Base-by-base conservation (phyloP, 2,113 vertebrate species). In the Plestiodon gilberti region DNA sequence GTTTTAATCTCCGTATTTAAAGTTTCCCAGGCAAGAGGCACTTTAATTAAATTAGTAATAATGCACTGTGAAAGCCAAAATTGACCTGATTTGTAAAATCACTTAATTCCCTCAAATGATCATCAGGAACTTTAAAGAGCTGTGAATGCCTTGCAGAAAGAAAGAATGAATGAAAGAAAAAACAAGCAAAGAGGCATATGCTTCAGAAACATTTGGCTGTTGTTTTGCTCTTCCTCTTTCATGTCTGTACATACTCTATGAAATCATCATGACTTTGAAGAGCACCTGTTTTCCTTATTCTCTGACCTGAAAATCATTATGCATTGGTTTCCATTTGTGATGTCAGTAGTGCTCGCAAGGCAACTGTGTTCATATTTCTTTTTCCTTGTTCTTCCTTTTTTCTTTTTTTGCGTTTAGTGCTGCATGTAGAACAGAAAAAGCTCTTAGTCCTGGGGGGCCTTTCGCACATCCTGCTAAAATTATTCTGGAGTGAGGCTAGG, bases 1-100 rank as follows among this genome's bases (percentile, higher is more conserved):
- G n/a, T 84, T 88, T 84, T 83, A 75, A 88, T 88, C 82, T 80
- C 59, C 8, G n/a, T 25, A 25, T 79, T 84, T 88, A 80, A 80
- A 80, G 75, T 57, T 88, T 73, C n/a, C 67, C 80, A 74, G 33
- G 87, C 76, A 84, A 80, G 76, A 75, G 33, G 33, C 69, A 73
- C 59, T 74, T 73, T 79, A 84, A 84, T 84, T 88, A 80, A 88
- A 75, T 84, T 65, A 67, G 61, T 84, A 75, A 65, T 75, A 74
- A 88, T 43, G 71, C 59, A 84, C 62, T 35, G 15, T 80, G 33
- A 73, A 88, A 43, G 69, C 77, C 59, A 65, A 76, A 57, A 76
- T 69, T 82, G 71, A 82, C 85, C 61, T 33, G 79, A 87, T 87
- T 87, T 75, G 43, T 33, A 82, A 82, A 81, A 76, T 55, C 10